phyloP scores from a whole-genome alignment of 2,113 vertebrate genomes.

The Nothocercus nigrocapillus region DNA sequence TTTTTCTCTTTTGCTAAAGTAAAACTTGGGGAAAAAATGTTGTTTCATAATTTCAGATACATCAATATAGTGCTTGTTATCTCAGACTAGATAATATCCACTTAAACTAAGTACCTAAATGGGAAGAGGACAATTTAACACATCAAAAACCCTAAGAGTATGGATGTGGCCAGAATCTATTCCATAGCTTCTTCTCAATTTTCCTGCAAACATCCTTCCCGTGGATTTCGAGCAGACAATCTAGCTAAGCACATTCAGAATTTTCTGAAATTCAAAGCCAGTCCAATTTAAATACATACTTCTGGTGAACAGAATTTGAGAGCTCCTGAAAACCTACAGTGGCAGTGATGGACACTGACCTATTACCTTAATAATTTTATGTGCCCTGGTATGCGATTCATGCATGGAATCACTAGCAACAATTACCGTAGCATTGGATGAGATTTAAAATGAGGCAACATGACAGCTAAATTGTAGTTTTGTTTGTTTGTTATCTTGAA shows the following conservation, averaged over 20 bases:
- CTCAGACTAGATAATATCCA: neutral
- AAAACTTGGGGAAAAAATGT: neutral
- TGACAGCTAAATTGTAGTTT: constrained; percentile 53
- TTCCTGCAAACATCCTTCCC: neutral
- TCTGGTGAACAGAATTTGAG: neutral
- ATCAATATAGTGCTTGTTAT: neutral
- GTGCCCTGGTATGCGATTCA: neutral
- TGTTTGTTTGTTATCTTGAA: constrained; percentile 39
- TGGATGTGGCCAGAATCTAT: neutral
- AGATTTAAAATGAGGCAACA: neutral
- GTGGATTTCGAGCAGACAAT: neutral
- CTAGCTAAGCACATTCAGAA: neutral
- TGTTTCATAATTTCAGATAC: neutral
- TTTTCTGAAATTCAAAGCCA: neutral
- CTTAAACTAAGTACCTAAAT: neutral
- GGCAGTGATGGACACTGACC: constrained; percentile 32
- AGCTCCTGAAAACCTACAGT: neutral
- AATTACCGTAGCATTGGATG: neutral
- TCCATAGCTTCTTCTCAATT: neutral
- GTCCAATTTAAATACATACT: neutral
- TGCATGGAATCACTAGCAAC: neutral
- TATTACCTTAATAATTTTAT: constrained; percentile 26
- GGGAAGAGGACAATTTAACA: neutral
- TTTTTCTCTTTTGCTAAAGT: neutral
- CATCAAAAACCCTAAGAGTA: fast-evolving